A percentile compares a stretch with the other conserved stretches of the same genome.
Conservation (phyloP, 2,888 invertebrate species). For the Drosophila hamatofila region DNA sequence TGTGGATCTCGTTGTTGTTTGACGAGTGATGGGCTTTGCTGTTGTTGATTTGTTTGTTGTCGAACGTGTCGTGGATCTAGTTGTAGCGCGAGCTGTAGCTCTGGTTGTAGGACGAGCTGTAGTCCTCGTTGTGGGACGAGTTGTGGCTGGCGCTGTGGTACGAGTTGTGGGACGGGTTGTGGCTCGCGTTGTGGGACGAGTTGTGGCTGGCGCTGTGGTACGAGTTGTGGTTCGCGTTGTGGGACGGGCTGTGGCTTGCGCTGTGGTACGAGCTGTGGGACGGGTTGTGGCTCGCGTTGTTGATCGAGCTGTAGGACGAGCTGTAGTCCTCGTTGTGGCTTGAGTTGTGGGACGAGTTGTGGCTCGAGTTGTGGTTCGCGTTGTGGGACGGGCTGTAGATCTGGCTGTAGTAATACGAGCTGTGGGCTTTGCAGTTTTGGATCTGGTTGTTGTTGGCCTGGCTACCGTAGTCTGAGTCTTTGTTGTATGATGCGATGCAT, state of each 20-base stretch:
- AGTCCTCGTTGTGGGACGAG: slow-evolving; percentile 3
- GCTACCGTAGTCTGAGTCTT: slow-evolving; percentile 10
- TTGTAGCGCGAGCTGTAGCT: slow-evolving; percentile 3
- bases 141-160: neutral
- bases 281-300: slow-evolving; percentile 8
- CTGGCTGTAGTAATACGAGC: slow-evolving; percentile 1
- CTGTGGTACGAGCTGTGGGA: slow-evolving; percentile 14
- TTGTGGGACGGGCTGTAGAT: slow-evolving; percentile 17
- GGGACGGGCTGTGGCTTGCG: slow-evolving; percentile 5
- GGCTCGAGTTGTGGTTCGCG: neutral
- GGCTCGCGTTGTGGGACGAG: slow-evolving; percentile 11
- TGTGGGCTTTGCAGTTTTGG: slow-evolving; percentile 20
- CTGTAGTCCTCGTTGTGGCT: slow-evolving; percentile 13
- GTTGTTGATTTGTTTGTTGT: slow-evolving; percentile 17
- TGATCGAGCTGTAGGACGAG: neutral
- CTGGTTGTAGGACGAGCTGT: neutral
- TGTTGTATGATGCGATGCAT: slow-evolving; percentile 11
- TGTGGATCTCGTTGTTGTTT: slow-evolving; percentile 21
- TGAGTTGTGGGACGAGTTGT: neutral
- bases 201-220: slow-evolving; percentile 1
- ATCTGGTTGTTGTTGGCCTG: slow-evolving; percentile 17
- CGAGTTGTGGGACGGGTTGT: slow-evolving; percentile 1
- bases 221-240: slow-evolving; percentile 1
- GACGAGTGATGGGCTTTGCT: slow-evolving; percentile 15
- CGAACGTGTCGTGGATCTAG: slow-evolving; percentile 8